phyloP scores from a whole-genome alignment of 2,888 invertebrate species.

The Drosophila seclusa region DNA sequence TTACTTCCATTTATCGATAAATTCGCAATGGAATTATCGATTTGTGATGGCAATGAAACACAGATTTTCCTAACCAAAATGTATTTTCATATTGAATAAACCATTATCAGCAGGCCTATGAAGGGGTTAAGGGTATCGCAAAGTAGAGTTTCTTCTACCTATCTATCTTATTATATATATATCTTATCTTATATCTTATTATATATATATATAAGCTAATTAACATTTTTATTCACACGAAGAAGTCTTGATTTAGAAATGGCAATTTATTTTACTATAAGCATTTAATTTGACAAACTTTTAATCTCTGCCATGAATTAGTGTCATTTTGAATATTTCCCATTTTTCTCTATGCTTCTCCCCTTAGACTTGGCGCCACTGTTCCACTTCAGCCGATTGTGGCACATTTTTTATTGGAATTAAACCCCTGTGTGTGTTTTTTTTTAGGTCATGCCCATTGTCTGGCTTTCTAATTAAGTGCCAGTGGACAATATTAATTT shows the following conservation, averaged over 20 bases:
- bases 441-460: slow-evolving; percentile 22
- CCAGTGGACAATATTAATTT: slow-evolving; percentile 64
- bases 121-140: neutral
- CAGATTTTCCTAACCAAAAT: neutral
- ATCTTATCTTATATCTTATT: no score
- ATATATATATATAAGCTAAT: no score
- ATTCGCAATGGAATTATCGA: no score
- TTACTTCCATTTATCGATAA: neutral
- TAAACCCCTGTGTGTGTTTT: slow-evolving; percentile 9
- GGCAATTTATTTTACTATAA: neutral
- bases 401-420: neutral
- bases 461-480: slow-evolving; percentile 70
- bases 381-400: slow-evolving; percentile 11
- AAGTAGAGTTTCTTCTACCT: neutral
- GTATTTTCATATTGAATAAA: neutral
- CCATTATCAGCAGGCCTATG: neutral
- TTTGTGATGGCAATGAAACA: neutral
- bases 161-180: neutral
- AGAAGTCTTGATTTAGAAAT: neutral
- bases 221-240: neutral
- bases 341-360: neutral
- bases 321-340: neutral
- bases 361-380: slow-evolving; percentile 18
- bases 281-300: neutral
- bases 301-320: neutral